A percentile compares a stretch with the other conserved stretches of the same genome.
These are phyloP conservation scores for Choreutis nemorana DNA, from an alignment of 2,888 invertebrate genomes.

Conservation along the genomic window DNA sequence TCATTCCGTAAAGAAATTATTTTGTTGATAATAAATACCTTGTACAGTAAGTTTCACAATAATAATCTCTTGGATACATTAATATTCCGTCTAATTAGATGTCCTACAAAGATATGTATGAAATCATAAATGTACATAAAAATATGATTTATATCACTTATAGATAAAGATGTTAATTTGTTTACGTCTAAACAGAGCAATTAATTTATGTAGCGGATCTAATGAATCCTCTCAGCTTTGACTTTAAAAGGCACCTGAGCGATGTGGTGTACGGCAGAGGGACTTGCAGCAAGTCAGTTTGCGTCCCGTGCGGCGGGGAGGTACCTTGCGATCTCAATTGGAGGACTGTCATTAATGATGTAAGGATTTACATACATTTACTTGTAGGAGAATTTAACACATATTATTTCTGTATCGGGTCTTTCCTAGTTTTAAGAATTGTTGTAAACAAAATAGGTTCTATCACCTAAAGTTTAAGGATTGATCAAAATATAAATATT, in stretches of 20 bases:
- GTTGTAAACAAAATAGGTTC: too few relatives aligned
- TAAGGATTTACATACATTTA: slow-evolving; percentile 14
- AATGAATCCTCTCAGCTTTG: slow-evolving; percentile 25
- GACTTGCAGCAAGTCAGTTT: slow-evolving; percentile 22
- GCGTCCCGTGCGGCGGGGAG: slow-evolving; percentile 29
- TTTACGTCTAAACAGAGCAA: too few relatives aligned
- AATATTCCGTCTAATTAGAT: too few relatives aligned
- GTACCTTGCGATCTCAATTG: slow-evolving; percentile 34
- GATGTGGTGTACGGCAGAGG: slow-evolving; percentile 29
- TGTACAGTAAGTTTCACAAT: too few relatives aligned
- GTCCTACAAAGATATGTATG: too few relatives aligned
- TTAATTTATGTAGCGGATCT: slow-evolving; percentile 22
- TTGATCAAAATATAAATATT: not conserved
- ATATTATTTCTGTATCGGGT: not conserved
- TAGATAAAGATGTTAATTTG: too few relatives aligned
- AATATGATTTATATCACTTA: too few relatives aligned
- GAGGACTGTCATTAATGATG: slow-evolving; percentile 28
- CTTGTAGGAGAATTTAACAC: not conserved
- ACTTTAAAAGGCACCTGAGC: slow-evolving; percentile 33
- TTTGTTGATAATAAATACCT: too few relatives aligned
- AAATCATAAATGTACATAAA: too few relatives aligned
- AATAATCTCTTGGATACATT: too few relatives aligned
- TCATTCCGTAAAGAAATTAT: too few relatives aligned
- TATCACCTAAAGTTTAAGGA: too few relatives aligned
- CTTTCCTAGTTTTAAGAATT: not conserved